Evolutionary conservation across 92 coral and sea anemone genomes (phyloP).

Genomic region (Muricea muricata): DNA sequence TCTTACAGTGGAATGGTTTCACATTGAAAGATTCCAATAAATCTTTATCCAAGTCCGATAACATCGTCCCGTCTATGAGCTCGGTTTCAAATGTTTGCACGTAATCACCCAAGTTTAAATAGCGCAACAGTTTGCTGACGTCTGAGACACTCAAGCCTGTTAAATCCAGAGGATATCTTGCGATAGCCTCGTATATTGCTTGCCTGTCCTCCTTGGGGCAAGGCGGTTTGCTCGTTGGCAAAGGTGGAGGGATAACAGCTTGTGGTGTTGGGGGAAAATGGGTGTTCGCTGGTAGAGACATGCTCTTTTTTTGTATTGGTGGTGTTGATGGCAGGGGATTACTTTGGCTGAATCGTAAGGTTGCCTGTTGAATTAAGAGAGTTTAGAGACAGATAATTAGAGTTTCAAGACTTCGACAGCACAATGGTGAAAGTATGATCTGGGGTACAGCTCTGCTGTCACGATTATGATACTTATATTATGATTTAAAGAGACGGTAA

Average conservation of each 20-base stretch:
- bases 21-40: constrained; percentile 77
- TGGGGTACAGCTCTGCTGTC: too few relatives aligned
- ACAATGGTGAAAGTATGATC: too few relatives aligned
- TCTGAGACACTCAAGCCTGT: not conserved
- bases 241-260: not conserved
- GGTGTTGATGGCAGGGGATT: too few relatives aligned
- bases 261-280: not conserved
- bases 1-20: constrained; percentile 83
- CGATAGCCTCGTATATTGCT: constrained; percentile 1
- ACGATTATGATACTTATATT: too few relatives aligned
- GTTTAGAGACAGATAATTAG: too few relatives aligned
- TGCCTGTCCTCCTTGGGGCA: not conserved
- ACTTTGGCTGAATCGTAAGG: too few relatives aligned
- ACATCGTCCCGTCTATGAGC: constrained; percentile 82
- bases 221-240: not conserved
- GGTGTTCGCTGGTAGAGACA: too few relatives aligned
- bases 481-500: too few relatives aligned
- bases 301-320: too few relatives aligned
- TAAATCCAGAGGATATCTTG: not conserved
- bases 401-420: too few relatives aligned
- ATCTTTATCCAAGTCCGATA: constrained; percentile 70
- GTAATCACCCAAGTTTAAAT: not conserved
- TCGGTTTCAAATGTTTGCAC: not conserved
- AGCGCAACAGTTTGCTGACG: not conserved
- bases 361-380: too few relatives aligned